Conservation (phyloP, 2,113 vertebrate genomes). For the human region DNA sequence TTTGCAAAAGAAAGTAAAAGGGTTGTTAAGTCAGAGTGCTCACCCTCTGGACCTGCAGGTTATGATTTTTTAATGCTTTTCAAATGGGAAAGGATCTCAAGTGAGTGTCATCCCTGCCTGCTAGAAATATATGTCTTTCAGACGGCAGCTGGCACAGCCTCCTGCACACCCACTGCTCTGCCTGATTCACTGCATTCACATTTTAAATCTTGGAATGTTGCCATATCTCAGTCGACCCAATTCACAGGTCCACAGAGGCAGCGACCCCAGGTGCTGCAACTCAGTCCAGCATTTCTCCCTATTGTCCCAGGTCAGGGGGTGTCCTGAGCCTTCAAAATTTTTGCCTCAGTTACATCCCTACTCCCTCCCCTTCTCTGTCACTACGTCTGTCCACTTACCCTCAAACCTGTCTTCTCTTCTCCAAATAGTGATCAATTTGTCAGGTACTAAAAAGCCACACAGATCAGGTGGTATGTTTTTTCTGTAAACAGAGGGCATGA, state of each 20-base stretch:
- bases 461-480: background rate
- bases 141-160: background rate
- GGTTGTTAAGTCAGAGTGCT: constrained; percentile 58
- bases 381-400: background rate
- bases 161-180: background rate
- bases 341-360: background rate
- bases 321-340: background rate
- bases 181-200: background rate
- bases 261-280: background rate
- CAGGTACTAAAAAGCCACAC: background rate
- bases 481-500: background rate
- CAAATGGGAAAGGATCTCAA: constrained; percentile 32
- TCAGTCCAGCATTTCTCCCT: background rate
- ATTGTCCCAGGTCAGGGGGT: background rate
- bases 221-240: rapidly evolving
- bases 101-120: background rate
- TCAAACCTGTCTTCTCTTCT: background rate
- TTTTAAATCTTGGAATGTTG: background rate
- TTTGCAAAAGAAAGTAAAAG: constrained; percentile 39
- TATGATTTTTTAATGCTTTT: constrained; percentile 63
- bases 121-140: background rate
- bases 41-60: constrained; percentile 47
- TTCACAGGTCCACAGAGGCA: background rate
- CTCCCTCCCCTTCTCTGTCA: background rate
- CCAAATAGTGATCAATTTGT: background rate